These are phyloP conservation scores for Scalopus aquaticus DNA, from an alignment of 2,113 vertebrate species.

Conservation along the genomic window DNA sequence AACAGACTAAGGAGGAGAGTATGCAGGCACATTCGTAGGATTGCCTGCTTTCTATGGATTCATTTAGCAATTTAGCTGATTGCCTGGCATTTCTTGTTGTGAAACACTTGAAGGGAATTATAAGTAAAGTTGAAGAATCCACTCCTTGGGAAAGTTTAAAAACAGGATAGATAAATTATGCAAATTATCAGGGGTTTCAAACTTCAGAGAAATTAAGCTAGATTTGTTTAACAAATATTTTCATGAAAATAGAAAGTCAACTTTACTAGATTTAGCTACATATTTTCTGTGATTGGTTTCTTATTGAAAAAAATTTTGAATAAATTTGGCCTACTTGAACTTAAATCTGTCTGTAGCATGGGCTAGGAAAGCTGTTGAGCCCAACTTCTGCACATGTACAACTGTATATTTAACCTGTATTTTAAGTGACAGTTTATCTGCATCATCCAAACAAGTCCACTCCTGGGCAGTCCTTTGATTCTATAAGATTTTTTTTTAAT, in stretches of 20 bases:
- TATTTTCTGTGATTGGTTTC: constrained; percentile 22
- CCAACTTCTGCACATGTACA: background rate
- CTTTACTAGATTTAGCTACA: background rate
- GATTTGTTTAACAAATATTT: constrained; percentile 49
- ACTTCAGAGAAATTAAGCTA: constrained; percentile 50
- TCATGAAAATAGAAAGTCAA: constrained; percentile 47
- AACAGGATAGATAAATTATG: constrained; percentile 42
- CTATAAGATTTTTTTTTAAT: background rate
- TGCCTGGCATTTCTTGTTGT: constrained; percentile 17
- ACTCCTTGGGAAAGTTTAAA: constrained; percentile 30
- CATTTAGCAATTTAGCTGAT: constrained; percentile 8
- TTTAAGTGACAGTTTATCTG: constrained; percentile 10
- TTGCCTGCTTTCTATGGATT: constrained; percentile 33
- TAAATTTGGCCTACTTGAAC: constrained; percentile 8
- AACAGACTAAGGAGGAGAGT: background rate
- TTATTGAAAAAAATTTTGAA: constrained; percentile 49
- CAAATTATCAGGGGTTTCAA: constrained; percentile 4
- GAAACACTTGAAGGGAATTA: constrained; percentile 23
- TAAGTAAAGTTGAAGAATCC: constrained; percentile 14
- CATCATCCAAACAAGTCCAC: background rate
- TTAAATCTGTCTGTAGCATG: constrained; percentile 40
- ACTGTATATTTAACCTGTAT: background rate
- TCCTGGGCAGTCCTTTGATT: background rate
- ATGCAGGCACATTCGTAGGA: background rate
- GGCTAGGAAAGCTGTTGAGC: background rate